Evolutionary conservation across 2,797 vertebrate species (phyloP).

Genomic region (Rhinoraja longicauda): DNA sequence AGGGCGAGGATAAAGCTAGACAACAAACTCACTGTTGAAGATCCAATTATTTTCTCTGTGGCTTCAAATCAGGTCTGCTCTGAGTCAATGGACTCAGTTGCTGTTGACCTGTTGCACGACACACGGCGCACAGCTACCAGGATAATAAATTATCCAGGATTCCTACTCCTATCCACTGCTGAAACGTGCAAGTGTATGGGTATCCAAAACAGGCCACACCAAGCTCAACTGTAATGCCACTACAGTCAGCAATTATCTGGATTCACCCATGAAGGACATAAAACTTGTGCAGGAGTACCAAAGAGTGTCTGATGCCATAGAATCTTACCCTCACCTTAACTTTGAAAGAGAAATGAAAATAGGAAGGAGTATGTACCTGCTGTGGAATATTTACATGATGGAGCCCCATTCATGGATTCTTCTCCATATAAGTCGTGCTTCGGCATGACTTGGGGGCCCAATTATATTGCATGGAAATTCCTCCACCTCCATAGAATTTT

Average conservation of each 20-base stretch:
- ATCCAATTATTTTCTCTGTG: not conserved
- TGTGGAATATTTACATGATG: not conserved
- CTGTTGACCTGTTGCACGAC: not conserved
- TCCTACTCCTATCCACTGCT: not conserved
- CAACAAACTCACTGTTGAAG: not conserved
- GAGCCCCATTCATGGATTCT: not conserved
- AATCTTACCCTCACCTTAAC: not conserved
- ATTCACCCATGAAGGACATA: not conserved
- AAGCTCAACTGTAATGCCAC: not conserved
- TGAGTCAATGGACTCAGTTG: not conserved
- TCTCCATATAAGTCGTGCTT: not conserved
- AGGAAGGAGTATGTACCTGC: too few relatives aligned
- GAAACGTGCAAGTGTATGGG: not conserved
- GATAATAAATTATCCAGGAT: not conserved
- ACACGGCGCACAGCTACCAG: too few relatives aligned
- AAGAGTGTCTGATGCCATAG: not conserved
- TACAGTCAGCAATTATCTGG: not conserved
- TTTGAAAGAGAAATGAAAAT: not conserved
- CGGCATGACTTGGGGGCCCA: not conserved
- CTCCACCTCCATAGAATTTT: not conserved
- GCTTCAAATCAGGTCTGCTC: not conserved
- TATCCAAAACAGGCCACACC: not conserved
- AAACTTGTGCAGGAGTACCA: not conserved
- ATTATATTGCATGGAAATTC: not conserved
- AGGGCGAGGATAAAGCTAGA: not conserved